Evolutionary conservation across 2,113 vertebrate species (phyloP).

Genomic region (Cairina moschata): DNA sequence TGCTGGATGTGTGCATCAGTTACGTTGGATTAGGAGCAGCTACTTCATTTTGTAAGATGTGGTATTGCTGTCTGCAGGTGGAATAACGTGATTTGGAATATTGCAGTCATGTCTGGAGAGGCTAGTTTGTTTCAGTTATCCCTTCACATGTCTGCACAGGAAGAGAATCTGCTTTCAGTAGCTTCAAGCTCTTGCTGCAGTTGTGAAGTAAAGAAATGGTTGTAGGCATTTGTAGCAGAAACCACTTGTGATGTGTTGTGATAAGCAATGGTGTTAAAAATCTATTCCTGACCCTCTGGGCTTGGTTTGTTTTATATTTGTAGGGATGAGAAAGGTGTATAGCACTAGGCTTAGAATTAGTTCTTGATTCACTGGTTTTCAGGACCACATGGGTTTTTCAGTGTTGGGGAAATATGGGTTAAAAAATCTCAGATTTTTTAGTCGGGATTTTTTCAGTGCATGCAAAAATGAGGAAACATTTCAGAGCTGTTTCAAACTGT

Average conservation of each 20-base stretch:
- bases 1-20: fast-evolving
- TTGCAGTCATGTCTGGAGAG: neutral
- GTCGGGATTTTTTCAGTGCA: neutral
- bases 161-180: neutral
- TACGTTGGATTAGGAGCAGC: neutral
- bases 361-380: neutral
- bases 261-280: neutral
- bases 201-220: neutral
- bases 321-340: neutral
- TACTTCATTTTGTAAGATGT: neutral
- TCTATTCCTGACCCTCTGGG: neutral
- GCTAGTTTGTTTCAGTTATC: neutral
- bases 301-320: neutral
- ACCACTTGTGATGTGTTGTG: neutral
- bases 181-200: neutral
- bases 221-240: neutral
- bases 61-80: neutral
- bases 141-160: neutral
- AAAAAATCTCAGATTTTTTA: neutral
- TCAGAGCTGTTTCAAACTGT: neutral
- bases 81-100: neutral
- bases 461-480: neutral
- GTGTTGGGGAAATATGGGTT: neutral
- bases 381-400: neutral
- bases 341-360: neutral